Conservation (phyloP, 2,113 vertebrate species). For the Apteryx owenii region DNA sequence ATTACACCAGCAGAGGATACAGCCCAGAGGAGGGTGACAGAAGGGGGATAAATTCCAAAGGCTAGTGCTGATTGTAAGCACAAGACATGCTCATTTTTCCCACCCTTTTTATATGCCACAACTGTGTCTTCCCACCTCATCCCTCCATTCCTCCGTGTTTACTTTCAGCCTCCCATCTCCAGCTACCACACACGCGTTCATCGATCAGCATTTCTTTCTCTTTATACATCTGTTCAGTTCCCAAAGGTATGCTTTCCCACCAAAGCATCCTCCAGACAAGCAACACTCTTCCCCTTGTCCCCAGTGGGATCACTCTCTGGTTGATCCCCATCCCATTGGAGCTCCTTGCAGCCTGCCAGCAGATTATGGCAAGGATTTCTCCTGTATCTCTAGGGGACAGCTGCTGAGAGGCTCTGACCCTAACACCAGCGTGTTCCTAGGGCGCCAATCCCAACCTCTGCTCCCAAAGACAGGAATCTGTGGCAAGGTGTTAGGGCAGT, state of each 20-base stretch:
- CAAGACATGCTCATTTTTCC: not conserved
- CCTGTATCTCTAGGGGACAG: not conserved
- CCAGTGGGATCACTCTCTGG: not conserved
- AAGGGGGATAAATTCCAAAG: not conserved
- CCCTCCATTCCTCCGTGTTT: not conserved
- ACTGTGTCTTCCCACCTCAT: not conserved
- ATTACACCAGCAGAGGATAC: not conserved
- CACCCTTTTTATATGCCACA: not conserved
- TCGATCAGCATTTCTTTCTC: not conserved
- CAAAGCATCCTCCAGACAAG: not conserved
- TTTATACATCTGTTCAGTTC: not conserved
- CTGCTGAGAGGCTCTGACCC: not conserved
- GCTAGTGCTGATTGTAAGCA: not conserved
- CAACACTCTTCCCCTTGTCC: not conserved
- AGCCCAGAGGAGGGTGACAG: not conserved
- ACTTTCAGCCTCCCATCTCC: not conserved
- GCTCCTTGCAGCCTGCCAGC: not conserved
- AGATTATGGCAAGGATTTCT: not conserved
- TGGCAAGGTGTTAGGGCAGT: not conserved
- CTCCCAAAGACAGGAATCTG: not conserved
- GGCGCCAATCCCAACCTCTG: not conserved
- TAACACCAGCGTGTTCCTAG: accelerated
- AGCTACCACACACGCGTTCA: accelerated
- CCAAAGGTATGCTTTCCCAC: not conserved
- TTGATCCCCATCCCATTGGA: not conserved